Percentiles rank a stretch among this genome's conserved stretches.
phyloP scores from a whole-genome alignment of 2,113 vertebrate species.

The Tylochromis polylepis region DNA sequence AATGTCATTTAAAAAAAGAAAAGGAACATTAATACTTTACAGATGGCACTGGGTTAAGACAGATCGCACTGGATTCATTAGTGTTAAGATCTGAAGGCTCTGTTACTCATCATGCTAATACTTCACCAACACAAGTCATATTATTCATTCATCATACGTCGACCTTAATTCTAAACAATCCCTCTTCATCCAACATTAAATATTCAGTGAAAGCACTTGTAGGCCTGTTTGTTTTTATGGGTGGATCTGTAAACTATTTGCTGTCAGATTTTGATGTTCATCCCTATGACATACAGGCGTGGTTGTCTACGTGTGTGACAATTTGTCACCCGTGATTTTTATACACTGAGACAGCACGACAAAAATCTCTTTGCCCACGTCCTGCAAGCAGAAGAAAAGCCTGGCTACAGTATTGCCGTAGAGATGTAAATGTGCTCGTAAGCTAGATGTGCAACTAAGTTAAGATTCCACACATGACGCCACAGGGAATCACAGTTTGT shows the following conservation, averaged over 20 bases:
- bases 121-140: background rate
- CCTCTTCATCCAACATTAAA: background rate
- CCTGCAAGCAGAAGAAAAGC: background rate
- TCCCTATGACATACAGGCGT: conserved; percentile 10
- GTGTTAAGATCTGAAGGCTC: conserved; percentile 7
- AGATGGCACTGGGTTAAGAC: conserved; percentile 13
- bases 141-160: conserved; percentile 32
- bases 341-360: background rate
- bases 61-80: conserved; percentile 43
- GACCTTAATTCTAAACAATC: conserved; percentile 10
- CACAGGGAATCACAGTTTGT: background rate
- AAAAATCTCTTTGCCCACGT: background rate
- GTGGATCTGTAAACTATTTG: conserved; percentile 29
- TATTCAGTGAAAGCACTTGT: conserved; percentile 5
- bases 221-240: conserved; percentile 14
- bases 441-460: background rate
- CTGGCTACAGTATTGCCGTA: background rate
- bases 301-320: background rate
- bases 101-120: conserved; percentile 39
- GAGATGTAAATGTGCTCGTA: background rate
- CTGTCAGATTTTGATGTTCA: conserved; percentile 27
- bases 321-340: conserved; percentile 41
- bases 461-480: background rate
- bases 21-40: conserved; percentile 4
- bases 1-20: background rate